These are phyloP conservation scores for Colossoma macropomum DNA, from an alignment of 2,113 vertebrate genomes.

Conservation along the genomic window DNA sequence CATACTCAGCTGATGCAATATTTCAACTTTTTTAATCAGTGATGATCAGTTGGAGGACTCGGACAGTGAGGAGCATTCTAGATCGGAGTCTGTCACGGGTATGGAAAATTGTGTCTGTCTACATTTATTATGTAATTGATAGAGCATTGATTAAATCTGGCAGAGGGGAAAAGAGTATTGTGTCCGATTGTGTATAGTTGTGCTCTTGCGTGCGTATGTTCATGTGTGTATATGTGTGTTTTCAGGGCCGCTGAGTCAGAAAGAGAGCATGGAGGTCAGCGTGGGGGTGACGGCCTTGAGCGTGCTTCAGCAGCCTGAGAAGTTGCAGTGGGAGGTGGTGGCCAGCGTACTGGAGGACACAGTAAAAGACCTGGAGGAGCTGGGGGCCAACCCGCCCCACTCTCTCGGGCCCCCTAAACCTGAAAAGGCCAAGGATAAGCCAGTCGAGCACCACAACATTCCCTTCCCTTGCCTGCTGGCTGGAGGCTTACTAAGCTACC, in stretches of 20 bases:
- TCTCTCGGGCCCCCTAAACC: conserved; percentile 84
- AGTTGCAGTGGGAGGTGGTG: conserved; percentile 98
- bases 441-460: conserved; percentile 96
- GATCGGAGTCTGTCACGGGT: conserved; percentile 97
- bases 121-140: not conserved
- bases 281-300: conserved; percentile 94
- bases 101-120: not conserved
- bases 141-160: too few relatives aligned
- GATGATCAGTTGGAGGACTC: conserved; percentile 98
- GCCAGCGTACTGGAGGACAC: conserved; percentile 98
- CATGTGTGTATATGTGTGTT: conserved; percentile 16
- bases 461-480: conserved; percentile 97
- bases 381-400: conserved; percentile 89
- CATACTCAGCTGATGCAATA: not conserved
- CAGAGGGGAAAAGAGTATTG: too few relatives aligned
- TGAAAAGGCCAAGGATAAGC: conserved; percentile 94
- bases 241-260: conserved; percentile 91
- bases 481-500: conserved; percentile 94
- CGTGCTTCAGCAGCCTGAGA: conserved; percentile 97
- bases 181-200: too few relatives aligned
- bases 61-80: conserved; percentile 98
- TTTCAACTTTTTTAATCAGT: conserved; percentile 71
- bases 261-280: conserved; percentile 94
- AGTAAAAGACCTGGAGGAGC: conserved; percentile 97
- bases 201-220: too few relatives aligned